Conservation (phyloP, 2,888 invertebrate genomes). For the Mystacides longicornis region DNA sequence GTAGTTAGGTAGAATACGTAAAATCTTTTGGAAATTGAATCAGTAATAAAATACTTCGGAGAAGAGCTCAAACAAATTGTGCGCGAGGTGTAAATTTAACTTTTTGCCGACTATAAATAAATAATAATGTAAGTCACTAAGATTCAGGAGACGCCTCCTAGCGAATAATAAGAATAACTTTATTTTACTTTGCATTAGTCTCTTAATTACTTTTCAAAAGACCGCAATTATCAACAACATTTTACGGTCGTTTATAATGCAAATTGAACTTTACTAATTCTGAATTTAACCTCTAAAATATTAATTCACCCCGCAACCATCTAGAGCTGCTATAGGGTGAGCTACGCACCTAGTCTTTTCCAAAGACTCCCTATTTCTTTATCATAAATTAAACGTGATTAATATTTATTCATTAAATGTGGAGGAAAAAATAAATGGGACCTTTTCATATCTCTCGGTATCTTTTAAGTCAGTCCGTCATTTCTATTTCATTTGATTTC, state of each 20-base stretch:
- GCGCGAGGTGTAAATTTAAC: conserved; percentile 13
- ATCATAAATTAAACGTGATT: conserved; percentile 18
- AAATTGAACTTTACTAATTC: conserved; percentile 23
- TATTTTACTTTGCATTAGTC: conserved; percentile 25
- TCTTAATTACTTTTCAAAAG: conserved; percentile 26
- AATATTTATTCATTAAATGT: no score
- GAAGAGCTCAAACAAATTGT: not conserved
- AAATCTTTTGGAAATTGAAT: no score
- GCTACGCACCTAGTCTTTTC: conserved; percentile 3
- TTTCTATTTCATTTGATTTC: no score
- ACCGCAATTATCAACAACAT: conserved; percentile 26
- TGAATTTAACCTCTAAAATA: conserved; percentile 13
- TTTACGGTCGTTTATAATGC: conserved; percentile 26
- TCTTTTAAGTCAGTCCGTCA: no score
- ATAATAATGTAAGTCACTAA: no score
- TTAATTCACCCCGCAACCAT: conserved; percentile 2
- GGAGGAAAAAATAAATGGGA: no score
- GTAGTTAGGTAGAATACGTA: no score
- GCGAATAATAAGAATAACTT: conserved; percentile 24
- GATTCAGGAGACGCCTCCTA: conserved; percentile 21
- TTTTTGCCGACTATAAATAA: conserved; percentile 10
- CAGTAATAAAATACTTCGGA: no score
- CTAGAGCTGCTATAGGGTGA: conserved; percentile 3
- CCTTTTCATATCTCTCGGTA: no score
- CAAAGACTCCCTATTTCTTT: conserved; percentile 6